Evolutionary conservation across 2,797 vertebrate genomes (phyloP).

Genomic region (Sebastes minor): DNA sequence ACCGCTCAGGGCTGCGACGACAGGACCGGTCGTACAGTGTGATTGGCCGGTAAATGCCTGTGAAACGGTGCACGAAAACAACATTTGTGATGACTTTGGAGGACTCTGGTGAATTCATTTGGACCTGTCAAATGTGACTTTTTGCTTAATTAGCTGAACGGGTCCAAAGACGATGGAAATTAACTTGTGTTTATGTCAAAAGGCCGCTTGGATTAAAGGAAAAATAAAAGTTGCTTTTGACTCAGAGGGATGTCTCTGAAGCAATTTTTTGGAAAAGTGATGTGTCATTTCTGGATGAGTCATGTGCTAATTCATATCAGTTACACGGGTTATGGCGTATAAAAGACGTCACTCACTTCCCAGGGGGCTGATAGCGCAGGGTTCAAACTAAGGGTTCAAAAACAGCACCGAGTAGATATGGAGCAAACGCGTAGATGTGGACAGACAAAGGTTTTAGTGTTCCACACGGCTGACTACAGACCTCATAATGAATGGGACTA

Average conservation of each 20-base stretch:
- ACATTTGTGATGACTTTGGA: conserved; percentile 34
- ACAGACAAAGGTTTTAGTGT: conserved; percentile 49
- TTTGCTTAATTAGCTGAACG: conserved; percentile 23
- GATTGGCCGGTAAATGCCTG: conserved; percentile 42
- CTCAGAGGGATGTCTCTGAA: conserved; percentile 32
- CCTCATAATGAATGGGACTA: conserved; percentile 7
- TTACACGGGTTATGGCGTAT: conserved; percentile 48
- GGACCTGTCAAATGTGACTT: conserved; percentile 41
- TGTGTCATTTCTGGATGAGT: conserved; percentile 63
- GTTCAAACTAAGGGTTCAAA: conserved; percentile 58
- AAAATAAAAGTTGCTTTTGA: conserved; percentile 54
- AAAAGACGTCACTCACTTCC: conserved; percentile 55
- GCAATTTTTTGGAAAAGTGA: conserved; percentile 44
- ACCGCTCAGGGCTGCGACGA: conserved; percentile 23
- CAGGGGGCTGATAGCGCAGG: conserved; percentile 41
- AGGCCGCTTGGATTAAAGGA: conserved; percentile 37
- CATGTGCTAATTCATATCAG: conserved; percentile 47
- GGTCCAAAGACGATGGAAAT: conserved; percentile 46
- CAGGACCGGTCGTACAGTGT: neutral
- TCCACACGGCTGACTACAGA: conserved; percentile 27
- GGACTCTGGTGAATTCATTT: conserved; percentile 37
- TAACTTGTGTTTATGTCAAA: conserved; percentile 25
- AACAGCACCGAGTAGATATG: conserved; percentile 22
- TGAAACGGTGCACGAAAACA: conserved; percentile 45
- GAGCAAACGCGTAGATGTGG: conserved; percentile 14